Conservation (phyloP, 2,113 vertebrate species). For the Gadus chalcogrammus region DNA sequence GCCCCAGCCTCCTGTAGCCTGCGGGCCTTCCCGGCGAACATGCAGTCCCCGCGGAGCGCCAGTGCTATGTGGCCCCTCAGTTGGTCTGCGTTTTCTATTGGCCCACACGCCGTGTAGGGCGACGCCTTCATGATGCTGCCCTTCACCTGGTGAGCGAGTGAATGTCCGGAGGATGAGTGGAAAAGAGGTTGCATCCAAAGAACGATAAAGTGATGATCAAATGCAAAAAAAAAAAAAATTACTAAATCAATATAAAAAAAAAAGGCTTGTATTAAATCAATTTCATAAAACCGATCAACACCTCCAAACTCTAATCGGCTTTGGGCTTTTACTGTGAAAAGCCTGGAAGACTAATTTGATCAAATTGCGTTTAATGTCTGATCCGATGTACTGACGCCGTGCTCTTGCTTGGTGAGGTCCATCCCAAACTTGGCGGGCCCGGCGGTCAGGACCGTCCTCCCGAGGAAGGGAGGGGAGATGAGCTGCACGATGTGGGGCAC, state of each 20-base stretch:
- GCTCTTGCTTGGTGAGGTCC: conserved; percentile 77
- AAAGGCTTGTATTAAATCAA: no score
- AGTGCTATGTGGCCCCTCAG: conserved; percentile 68
- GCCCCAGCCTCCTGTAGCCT: conserved; percentile 73
- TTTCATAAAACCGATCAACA: neutral
- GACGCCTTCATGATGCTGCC: conserved; percentile 67
- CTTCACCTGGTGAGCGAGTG: conserved; percentile 61
- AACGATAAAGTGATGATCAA: neutral
- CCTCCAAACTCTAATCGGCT: no score
- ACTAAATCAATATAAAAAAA: neutral
- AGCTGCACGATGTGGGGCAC: conserved; percentile 73
- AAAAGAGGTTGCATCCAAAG: neutral
- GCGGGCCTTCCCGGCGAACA: conserved; percentile 78
- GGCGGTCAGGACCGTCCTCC: conserved; percentile 71
- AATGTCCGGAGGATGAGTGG: neutral
- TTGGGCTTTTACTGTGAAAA: neutral
- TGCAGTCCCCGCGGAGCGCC: conserved; percentile 75
- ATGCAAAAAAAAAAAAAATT: neutral
- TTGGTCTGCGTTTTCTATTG: conserved; percentile 60
- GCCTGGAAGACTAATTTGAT: neutral
- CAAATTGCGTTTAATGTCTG: neutral
- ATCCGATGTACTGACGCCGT: conserved; percentile 63
- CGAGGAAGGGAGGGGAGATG: conserved; percentile 77
- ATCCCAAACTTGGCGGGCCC: conserved; percentile 79
- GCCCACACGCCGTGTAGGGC: conserved; percentile 73